A percentile compares a stretch with the other conserved stretches of the same genome.
Evolutionary conservation across 1,140 invertebrate species (phyloP).

Genomic region (Pachypeltis micranthus): DNA sequence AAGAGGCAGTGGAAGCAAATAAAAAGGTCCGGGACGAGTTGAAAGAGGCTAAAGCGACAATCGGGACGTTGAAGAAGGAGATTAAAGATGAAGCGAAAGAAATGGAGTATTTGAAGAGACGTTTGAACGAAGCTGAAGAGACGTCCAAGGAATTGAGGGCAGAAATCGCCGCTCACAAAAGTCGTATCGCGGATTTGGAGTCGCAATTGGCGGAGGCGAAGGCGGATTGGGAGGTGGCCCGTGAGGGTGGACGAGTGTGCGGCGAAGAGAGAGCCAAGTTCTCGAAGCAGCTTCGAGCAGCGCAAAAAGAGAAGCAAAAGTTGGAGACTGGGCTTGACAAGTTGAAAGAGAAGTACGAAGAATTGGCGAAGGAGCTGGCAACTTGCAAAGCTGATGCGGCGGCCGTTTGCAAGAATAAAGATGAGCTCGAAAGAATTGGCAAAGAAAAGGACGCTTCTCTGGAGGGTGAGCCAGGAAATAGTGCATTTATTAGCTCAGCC

Average conservation of each 20-base stretch:
- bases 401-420: background rate
- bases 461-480: background rate
- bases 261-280: background rate
- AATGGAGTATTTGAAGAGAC: background rate
- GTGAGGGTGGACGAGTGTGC: background rate
- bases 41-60: background rate
- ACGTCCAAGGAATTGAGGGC: background rate
- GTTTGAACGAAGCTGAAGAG: background rate
- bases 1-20: background rate
- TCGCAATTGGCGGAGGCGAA: background rate
- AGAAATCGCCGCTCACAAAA: background rate
- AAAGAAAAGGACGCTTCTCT: background rate
- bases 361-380: background rate
- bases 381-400: background rate
- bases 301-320: background rate
- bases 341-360: background rate
- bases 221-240: background rate
- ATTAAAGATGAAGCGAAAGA: background rate
- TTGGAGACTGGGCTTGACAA: background rate
- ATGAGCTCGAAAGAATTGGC: background rate
- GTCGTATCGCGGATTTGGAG: background rate
- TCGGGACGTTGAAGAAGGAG: slow-evolving; percentile 3
- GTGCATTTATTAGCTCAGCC: no score
- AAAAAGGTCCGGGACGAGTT: background rate
- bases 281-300: background rate